Evolutionary conservation across 2,113 vertebrate species (phyloP).

Genomic region (Centropristis striata): DNA sequence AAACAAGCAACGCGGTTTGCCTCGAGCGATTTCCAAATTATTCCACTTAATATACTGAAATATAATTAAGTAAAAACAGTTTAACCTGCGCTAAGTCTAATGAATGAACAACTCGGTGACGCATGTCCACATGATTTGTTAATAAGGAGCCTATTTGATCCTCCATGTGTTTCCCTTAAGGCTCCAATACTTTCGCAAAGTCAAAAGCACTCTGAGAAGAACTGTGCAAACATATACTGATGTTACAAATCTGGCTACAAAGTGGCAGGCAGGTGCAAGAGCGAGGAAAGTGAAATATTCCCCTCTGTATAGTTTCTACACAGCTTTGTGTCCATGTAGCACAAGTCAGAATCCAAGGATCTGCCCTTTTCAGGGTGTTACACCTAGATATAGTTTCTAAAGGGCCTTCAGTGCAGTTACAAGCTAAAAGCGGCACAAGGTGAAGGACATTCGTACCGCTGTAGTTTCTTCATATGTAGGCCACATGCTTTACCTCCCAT

Average conservation of each 20-base stretch:
- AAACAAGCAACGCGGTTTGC: constrained; percentile 20
- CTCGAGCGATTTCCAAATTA: constrained; percentile 29
- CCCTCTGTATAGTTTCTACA: not conserved
- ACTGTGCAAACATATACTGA: constrained; percentile 18
- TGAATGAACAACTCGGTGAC: constrained; percentile 22
- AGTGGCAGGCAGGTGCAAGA: constrained; percentile 8
- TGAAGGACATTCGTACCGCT: constrained; percentile 31
- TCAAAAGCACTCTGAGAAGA: constrained; percentile 15
- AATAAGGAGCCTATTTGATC: constrained; percentile 24
- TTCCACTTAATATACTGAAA: constrained; percentile 25
- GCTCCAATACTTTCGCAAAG: constrained; percentile 9
- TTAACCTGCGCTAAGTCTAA: constrained; percentile 33
- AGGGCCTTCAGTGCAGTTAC: constrained; percentile 14
- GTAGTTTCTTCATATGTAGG: constrained; percentile 30
- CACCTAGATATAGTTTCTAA: constrained; percentile 32
- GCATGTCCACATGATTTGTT: constrained; percentile 15
- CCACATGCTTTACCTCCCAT: constrained; percentile 5
- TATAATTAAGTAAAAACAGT: constrained; percentile 48
- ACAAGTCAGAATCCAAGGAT: constrained; percentile 5
- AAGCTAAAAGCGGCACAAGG: constrained; percentile 21
- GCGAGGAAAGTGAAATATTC: not conserved
- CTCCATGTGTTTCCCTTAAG: not conserved
- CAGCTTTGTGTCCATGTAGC: constrained; percentile 24
- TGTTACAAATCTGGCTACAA: constrained; percentile 1
- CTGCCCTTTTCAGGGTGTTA: constrained; percentile 45